Percentiles rank a stretch among this genome's conserved stretches.
Conservation (phyloP, 2,113 vertebrate species). For the Malaclemys terrapin region DNA sequence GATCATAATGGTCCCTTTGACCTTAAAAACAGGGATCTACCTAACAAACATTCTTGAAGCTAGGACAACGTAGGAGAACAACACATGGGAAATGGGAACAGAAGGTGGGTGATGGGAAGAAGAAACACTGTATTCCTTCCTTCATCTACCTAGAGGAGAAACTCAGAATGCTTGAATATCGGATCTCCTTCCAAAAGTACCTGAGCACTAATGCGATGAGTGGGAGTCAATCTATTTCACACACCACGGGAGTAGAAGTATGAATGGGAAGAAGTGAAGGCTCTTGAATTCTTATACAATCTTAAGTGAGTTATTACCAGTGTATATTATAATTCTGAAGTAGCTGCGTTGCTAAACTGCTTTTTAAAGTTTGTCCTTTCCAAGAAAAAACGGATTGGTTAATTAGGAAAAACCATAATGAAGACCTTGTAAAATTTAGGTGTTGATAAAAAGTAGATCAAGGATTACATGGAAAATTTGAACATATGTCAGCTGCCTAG, state of each 20-base stretch:
- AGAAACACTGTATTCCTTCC: neutral
- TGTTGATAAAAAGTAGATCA: accelerated
- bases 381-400: neutral
- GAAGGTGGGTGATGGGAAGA: neutral
- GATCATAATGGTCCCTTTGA: neutral
- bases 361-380: neutral
- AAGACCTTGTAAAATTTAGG: neutral
- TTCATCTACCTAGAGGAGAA: neutral
- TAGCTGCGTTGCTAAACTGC: neutral
- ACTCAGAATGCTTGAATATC: too few species aligned
- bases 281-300: accelerated
- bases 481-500: accelerated
- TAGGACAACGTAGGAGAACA: neutral
- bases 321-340: neutral
- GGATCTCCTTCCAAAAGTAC: too few species aligned
- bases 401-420: neutral
- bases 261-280: neutral
- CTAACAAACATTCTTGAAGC: neutral
- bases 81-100: neutral
- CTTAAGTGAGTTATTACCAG: neutral
- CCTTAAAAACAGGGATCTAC: neutral
- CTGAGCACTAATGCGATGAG: too few species aligned
- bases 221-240: neutral
- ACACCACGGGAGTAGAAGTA: neutral
- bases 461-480: accelerated